Evolutionary conservation across 2,888 invertebrate species (phyloP).

Genomic region (Alcis repandata): DNA sequence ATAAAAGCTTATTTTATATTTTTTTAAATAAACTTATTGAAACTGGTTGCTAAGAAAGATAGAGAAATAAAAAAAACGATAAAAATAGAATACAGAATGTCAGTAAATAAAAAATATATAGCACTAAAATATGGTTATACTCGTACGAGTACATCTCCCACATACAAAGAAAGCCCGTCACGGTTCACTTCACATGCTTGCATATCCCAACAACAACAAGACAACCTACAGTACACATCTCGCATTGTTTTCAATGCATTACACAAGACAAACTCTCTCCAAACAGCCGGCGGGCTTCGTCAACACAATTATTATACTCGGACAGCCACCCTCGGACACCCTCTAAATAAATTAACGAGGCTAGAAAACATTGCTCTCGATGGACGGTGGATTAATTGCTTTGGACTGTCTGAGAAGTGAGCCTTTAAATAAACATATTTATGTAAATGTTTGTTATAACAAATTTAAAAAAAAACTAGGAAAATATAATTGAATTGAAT

Average conservation of each 20-base stretch:
- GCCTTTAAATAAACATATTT: constrained; percentile 6
- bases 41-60: too few relatives aligned
- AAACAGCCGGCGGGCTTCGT: constrained; percentile 80
- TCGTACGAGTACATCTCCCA: too few relatives aligned
- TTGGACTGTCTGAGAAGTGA: constrained; percentile 21
- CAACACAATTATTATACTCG: constrained; percentile 87
- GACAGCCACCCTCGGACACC: constrained; percentile 84
- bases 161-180: too few relatives aligned
- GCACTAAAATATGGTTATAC: too few relatives aligned
- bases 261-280: constrained; percentile 74
- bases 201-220: constrained; percentile 40
- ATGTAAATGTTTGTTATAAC: too few relatives aligned
- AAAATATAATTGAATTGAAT: background rate
- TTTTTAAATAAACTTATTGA: too few relatives aligned
- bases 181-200: background rate
- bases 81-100: too few relatives aligned
- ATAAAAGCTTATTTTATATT: too few relatives aligned
- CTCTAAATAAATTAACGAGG: constrained; percentile 85
- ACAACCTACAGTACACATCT: constrained; percentile 52
- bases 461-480: background rate
- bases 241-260: constrained; percentile 86
- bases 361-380: constrained; percentile 59
- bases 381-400: constrained; percentile 43
- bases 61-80: too few relatives aligned
- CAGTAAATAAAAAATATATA: too few relatives aligned